phyloP scores from a whole-genome alignment of 2,113 vertebrate genomes.

The Naja naja region DNA sequence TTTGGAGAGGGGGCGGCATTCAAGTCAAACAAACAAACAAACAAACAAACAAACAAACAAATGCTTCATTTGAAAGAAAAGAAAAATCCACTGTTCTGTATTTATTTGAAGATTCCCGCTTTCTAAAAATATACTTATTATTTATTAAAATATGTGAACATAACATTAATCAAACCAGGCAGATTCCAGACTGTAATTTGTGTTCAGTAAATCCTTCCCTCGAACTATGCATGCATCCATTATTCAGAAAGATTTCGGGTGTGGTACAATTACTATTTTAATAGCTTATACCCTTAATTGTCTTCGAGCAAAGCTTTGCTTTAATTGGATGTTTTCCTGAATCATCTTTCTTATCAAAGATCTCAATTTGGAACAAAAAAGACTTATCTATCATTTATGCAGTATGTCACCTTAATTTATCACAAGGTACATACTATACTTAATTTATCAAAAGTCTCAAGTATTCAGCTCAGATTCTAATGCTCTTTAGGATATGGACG shows the following conservation, averaged over 20 bases:
- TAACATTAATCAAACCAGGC: not conserved
- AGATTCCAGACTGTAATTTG: not conserved
- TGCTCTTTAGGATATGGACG: not conserved
- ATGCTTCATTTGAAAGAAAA: not conserved
- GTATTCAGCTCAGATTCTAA: not conserved
- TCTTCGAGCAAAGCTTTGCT: not conserved
- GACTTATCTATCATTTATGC: not conserved
- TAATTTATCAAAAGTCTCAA: not conserved
- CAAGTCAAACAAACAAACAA: too few relatives aligned
- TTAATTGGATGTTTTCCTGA: not conserved
- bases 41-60: too few relatives aligned
- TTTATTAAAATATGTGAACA: not conserved
- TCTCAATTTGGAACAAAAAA: not conserved
- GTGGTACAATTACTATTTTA: not conserved
- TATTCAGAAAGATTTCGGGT: not conserved
- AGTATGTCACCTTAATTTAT: not conserved
- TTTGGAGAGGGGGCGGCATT: too few relatives aligned
- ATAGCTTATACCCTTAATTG: not conserved
- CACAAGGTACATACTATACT: not conserved
- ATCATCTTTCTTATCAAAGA: not conserved
- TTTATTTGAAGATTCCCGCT: not conserved
- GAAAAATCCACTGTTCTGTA: not conserved
- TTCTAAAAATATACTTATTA: not conserved
- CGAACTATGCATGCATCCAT: not conserved
- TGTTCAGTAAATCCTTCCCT: not conserved